A percentile compares a stretch with the other conserved stretches of the same genome.
phyloP scores from a whole-genome alignment of 30 jellyfish, hydroid and myxozoan genomes.

The Morbakka virulenta region DNA sequence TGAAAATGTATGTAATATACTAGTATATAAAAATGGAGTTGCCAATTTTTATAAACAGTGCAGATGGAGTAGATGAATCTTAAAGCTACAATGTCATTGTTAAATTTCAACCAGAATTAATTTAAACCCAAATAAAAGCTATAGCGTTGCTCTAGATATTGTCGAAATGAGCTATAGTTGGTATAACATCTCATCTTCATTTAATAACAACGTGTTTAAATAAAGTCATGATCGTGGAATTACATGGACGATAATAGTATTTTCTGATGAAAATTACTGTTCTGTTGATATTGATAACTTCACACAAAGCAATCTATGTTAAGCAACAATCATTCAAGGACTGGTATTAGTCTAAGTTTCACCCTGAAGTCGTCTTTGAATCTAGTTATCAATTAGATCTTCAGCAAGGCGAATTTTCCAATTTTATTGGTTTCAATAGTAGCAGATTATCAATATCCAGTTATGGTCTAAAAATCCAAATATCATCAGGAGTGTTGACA shows the following conservation, averaged over 20 bases:
- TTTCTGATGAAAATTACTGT: constrained; percentile 12
- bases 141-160: constrained; percentile 11
- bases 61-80: constrained; percentile 2
- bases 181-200: constrained; percentile 1
- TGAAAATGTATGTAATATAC: no score
- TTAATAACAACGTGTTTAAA: neutral
- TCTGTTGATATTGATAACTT: no score
- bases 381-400: constrained; percentile 11
- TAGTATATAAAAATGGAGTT: constrained; percentile 10
- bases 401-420: constrained; percentile 1
- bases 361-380: constrained; percentile 3
- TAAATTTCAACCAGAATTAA: neutral
- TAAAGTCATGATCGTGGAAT: constrained; percentile 13
- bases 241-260: constrained; percentile 3
- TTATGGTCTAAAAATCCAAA: neutral
- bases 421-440: constrained; percentile 10
- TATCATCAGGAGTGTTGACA: constrained; percentile 10
- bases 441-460: neutral
- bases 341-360: no score
- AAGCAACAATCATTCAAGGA: neutral
- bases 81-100: neutral
- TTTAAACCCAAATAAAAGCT: constrained; percentile 1
- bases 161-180: no score
- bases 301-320: no score
- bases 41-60: constrained; percentile 2